phyloP scores from a whole-genome alignment of 2,113 vertebrate genomes.

The Circaetus cinerascens region DNA sequence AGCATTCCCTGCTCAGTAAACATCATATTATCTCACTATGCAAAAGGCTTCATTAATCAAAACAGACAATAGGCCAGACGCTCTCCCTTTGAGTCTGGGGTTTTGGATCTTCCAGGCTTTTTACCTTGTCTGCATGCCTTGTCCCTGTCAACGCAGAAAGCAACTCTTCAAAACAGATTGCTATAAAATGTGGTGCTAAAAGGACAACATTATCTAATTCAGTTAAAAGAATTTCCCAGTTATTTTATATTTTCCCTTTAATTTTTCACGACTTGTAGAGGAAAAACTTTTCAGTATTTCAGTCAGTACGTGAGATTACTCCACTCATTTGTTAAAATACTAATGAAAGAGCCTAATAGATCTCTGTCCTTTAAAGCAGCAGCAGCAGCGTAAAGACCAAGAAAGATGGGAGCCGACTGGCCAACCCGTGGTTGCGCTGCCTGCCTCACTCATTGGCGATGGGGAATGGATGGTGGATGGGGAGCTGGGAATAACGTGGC shows the following conservation, averaged over 20 bases:
- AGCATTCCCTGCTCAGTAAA: not conserved
- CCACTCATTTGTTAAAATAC: not conserved
- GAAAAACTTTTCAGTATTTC: not conserved
- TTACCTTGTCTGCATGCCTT: not conserved
- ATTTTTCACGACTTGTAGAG: not conserved
- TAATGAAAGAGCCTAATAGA: not conserved
- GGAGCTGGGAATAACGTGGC: not conserved
- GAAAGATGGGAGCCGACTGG: not conserved
- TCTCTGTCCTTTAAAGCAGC: not conserved
- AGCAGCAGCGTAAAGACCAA: not conserved
- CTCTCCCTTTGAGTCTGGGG: not conserved
- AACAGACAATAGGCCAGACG: not conserved
- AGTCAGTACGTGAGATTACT: accelerated
- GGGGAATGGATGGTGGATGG: accelerated
- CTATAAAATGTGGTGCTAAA: not conserved
- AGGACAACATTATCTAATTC: not conserved
- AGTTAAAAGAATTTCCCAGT: not conserved
- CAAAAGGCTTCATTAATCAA: slow-evolving; percentile 60
- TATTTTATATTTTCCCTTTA: not conserved
- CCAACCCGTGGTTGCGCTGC: accelerated
- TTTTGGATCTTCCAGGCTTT: not conserved
- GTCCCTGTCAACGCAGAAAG: not conserved
- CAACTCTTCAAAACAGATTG: not conserved
- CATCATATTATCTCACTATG: not conserved
- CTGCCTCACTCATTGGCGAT: accelerated